These are phyloP conservation scores for Hypomecis atomaria DNA, from an alignment of 2,888 invertebrate species.

Conservation along the genomic window DNA sequence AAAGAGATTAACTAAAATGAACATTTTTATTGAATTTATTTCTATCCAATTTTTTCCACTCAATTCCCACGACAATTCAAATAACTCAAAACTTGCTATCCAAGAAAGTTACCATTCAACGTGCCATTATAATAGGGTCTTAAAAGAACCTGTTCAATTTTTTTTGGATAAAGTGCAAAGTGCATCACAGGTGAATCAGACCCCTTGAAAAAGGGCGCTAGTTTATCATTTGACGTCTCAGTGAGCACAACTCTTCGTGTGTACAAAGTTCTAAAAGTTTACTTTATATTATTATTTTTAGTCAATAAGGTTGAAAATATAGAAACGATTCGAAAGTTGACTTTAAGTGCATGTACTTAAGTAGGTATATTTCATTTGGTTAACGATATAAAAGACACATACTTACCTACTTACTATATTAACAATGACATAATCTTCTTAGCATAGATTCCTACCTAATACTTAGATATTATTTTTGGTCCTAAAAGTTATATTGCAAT, in stretches of 20 bases:
- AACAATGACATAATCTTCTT: no score
- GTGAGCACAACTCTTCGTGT: not conserved
- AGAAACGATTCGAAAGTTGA: no score
- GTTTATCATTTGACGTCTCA: constrained; percentile 9
- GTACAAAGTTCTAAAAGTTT: not conserved
- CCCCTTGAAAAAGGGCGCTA: constrained; percentile 7
- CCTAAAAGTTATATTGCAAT: no score
- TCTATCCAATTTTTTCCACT: not conserved
- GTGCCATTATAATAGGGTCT: constrained; percentile 9
- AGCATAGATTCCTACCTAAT: no score
- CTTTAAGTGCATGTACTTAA: no score
- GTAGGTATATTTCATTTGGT: no score
- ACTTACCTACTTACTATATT: no score
- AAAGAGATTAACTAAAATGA: not conserved
- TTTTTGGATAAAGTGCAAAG: constrained; percentile 16
- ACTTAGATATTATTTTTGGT: no score
- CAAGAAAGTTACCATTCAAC: constrained; percentile 21
- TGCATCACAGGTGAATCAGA: constrained; percentile 31
- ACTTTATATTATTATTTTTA: not conserved
- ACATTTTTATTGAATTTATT: constrained; percentile 19
- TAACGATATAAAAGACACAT: no score
- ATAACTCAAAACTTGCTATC: constrained; percentile 18
- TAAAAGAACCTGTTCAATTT: constrained; percentile 30
- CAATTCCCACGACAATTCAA: constrained; percentile 30
- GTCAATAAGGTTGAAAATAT: no score